Base-by-base conservation (phyloP, 2,113 vertebrate species). In the Anoplopoma fimbria region DNA sequence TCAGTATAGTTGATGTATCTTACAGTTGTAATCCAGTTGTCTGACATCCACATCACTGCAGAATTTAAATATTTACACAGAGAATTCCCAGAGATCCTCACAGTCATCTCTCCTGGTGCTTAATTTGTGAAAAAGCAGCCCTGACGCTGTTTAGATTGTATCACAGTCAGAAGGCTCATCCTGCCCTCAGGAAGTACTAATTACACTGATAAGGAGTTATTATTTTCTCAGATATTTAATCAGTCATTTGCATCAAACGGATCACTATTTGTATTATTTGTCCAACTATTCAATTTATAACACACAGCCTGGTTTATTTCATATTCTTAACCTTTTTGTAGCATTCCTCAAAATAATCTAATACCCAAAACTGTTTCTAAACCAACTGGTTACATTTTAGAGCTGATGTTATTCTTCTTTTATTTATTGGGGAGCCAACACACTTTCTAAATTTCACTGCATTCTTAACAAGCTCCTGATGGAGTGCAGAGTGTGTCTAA, bases 51-150 rank as follows among this genome's bases (percentile, higher is more conserved):
- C 80, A 81, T 81, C 77, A 57, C 61, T 71, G 42, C 82, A 82
- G 64, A 88, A 77, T 75, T 77, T 69, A 82, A 92, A 91, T 91
- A 92, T 91, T 88, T 87, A 69, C 84, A 60, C 84, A 90, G 17
- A 81, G 78, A 92, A 91, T 85, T 89, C 88, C 90, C 86, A 68
- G 47, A 86, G 84, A 89, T 90, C 82, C 82, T 51, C 71, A 38
- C 58, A 74, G 81, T 70, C 79, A 36, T 85, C 77, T 87, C 87
- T 90, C 88, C 62, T 73, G 83, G 83, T 86, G 86, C 82, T 81
- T 91, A 77, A 91, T 90, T 88, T 89, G 77, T 81, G 67, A 86
- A 86, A 53, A 86, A 65, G 53, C 79, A 75, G 74, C 83, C 79
- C 58, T 31, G 77, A 61, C 38, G 33, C 62, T 77, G 70, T 90